These are phyloP conservation scores for Etheostoma perlongum DNA, from an alignment of 2,797 vertebrate species.

Conservation along the genomic window DNA sequence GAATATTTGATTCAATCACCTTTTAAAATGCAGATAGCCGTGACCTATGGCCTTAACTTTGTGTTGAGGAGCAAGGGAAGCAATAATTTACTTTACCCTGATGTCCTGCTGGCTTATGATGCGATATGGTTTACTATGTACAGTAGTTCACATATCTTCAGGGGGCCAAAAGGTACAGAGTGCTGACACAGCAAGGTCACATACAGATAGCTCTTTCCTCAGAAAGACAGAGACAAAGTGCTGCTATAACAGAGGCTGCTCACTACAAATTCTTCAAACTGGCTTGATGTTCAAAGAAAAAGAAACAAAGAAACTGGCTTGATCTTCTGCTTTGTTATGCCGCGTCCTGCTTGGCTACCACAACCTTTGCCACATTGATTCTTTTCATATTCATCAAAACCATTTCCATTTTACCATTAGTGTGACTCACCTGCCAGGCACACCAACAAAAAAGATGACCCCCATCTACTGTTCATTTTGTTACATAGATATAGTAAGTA, in stretches of 20 bases:
- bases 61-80: constrained; percentile 38
- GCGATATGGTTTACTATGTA: constrained; percentile 29
- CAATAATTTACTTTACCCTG: constrained; percentile 58
- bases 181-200: constrained; percentile 58
- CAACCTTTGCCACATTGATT: constrained; percentile 5
- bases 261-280: constrained; percentile 13
- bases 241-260: constrained; percentile 13
- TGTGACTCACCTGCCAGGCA: constrained; percentile 2
- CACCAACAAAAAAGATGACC: not conserved
- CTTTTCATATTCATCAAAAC: constrained; percentile 29
- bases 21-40: constrained; percentile 66
- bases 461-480: not conserved
- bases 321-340: constrained; percentile 19
- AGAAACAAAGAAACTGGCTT: constrained; percentile 1
- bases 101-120: constrained; percentile 33
- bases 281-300: not conserved
- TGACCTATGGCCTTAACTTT: constrained; percentile 68
- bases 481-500: not conserved
- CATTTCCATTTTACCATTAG: constrained; percentile 11
- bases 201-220: constrained; percentile 10
- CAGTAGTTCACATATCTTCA: constrained; percentile 43
- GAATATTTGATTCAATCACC: constrained; percentile 75
- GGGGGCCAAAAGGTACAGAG: constrained; percentile 32
- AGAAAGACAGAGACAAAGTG: constrained; percentile 7
- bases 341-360: not conserved